These are phyloP conservation scores for Oreochromis mossambicus DNA, from an alignment of 2,797 vertebrate genomes.

Conservation along the genomic window DNA sequence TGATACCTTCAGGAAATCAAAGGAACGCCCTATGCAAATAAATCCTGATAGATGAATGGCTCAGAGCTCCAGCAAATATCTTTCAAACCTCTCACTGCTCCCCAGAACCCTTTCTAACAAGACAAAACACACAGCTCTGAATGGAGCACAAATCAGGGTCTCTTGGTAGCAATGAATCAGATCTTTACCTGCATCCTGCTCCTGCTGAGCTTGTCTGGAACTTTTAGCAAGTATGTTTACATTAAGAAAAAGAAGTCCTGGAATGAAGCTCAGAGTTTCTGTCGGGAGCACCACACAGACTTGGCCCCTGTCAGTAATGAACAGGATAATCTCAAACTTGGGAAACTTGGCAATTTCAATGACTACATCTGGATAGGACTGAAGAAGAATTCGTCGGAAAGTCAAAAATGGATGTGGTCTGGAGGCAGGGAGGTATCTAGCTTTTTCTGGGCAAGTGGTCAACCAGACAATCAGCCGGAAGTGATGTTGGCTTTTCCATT, in stretches of 20 bases:
- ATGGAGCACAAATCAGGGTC: too few relatives aligned
- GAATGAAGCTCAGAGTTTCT: not conserved
- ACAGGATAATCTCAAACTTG: not conserved
- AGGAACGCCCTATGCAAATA: not conserved
- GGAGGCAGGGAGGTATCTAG: not conserved
- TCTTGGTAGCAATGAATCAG: conserved; percentile 6
- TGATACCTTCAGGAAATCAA: not conserved
- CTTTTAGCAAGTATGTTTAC: conserved; percentile 19
- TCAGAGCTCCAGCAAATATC: not conserved
- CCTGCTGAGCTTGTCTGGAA: not conserved
- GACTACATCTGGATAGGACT: rapidly evolving
- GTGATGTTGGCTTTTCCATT: not conserved
- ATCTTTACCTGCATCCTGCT: not conserved
- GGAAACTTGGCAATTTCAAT: not conserved
- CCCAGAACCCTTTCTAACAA: not conserved
- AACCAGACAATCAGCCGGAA: not conserved
- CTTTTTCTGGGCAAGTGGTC: not conserved
- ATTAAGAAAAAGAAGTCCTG: rapidly evolving
- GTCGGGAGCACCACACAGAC: conserved; percentile 20
- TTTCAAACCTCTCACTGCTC: not conserved
- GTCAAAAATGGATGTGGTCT: not conserved
- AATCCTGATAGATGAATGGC: not conserved
- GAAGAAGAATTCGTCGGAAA: not conserved
- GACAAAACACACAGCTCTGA: too few relatives aligned
- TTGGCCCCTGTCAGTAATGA: conserved; percentile 25